Conservation (phyloP, 2,113 vertebrate genomes). For the Syngnathus scovelli region DNA sequence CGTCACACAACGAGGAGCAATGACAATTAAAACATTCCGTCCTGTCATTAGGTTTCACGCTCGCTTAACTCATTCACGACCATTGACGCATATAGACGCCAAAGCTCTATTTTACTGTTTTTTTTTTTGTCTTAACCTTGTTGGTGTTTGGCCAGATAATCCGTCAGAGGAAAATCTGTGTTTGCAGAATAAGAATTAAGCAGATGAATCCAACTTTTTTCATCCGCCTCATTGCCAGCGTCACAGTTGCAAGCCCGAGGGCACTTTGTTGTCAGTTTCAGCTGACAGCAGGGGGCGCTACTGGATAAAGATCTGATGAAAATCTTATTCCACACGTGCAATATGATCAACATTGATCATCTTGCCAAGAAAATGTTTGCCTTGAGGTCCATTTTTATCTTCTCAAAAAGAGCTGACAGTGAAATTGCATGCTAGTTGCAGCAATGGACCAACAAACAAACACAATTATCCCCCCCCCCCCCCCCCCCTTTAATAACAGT, state of each 20-base stretch:
- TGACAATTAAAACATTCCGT: neutral
- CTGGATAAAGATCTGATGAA: too few species aligned
- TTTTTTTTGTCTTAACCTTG: neutral
- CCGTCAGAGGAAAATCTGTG: too few species aligned
- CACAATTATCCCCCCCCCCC: neutral
- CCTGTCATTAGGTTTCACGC: neutral
- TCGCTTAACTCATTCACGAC: neutral
- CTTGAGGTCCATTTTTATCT: too few species aligned
- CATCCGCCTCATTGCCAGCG: too few species aligned
- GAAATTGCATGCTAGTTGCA: neutral
- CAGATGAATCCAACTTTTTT: too few species aligned
- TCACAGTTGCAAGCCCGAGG: too few species aligned
- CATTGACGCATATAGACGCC: neutral
- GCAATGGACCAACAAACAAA: neutral
- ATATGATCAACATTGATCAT: too few species aligned
- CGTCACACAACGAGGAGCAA: neutral
- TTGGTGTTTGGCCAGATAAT: neutral
- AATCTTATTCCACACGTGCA: too few species aligned
- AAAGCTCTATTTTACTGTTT: neutral
- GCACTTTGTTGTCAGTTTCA: too few species aligned
- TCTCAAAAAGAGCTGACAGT: neutral
- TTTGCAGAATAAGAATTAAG: too few species aligned
- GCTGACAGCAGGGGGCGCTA: too few species aligned
- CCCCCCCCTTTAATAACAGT: neutral
- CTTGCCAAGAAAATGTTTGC: too few species aligned